phyloP scores from a whole-genome alignment of 2,888 invertebrate species.

The Oeneis ivallda region DNA sequence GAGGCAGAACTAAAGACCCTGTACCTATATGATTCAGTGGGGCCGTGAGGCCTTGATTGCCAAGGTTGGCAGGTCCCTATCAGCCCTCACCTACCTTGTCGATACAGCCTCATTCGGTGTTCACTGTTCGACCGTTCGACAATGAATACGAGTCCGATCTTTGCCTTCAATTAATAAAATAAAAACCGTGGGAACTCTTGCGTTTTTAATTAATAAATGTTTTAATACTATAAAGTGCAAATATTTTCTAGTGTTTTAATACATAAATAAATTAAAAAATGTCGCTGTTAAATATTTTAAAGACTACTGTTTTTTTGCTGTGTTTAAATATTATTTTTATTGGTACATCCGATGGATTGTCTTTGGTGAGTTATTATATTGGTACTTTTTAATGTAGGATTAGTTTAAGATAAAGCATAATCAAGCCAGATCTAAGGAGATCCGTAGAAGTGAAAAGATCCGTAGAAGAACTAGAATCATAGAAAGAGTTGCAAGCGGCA shows the following conservation, averaged over 20 bases:
- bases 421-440: too few relatives aligned
- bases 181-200: background rate
- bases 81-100: constrained; percentile 40
- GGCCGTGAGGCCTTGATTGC: constrained; percentile 61
- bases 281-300: constrained; percentile 36
- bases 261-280: background rate
- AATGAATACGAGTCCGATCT: constrained; percentile 20
- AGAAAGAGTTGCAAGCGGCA: too few relatives aligned
- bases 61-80: constrained; percentile 64
- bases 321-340: constrained; percentile 57
- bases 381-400: background rate
- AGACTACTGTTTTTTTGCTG: constrained; percentile 54
- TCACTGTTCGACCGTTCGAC: constrained; percentile 30
- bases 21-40: constrained; percentile 60
- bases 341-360: constrained; percentile 58
- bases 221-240: background rate
- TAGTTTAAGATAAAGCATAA: too few relatives aligned
- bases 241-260: too few relatives aligned
- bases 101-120: constrained; percentile 39
- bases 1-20: constrained; percentile 34
- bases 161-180: constrained; percentile 10
- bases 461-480: too few relatives aligned
- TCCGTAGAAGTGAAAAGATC: too few relatives aligned
- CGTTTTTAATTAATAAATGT: background rate
- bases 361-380: constrained; percentile 51